These are phyloP conservation scores for Monopterus albus DNA, from an alignment of 2,113 vertebrate genomes.

Conservation along the genomic window DNA sequence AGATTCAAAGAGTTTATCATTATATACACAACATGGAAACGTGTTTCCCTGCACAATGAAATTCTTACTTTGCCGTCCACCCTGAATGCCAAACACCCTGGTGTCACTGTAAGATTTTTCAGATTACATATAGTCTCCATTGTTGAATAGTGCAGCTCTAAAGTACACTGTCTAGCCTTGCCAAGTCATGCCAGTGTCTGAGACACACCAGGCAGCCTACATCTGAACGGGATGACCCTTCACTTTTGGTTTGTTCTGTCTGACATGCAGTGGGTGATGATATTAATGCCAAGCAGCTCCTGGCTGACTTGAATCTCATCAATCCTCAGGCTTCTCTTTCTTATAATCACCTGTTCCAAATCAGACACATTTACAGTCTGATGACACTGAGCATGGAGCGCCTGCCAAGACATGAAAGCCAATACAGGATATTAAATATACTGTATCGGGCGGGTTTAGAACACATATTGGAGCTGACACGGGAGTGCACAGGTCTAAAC, in stretches of 20 bases:
- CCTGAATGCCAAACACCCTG: no score
- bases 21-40: no score
- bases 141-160: background rate
- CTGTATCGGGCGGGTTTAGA: constrained; percentile 38
- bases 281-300: constrained; percentile 8
- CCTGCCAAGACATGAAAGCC: constrained; percentile 46
- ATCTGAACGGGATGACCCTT: constrained; percentile 43
- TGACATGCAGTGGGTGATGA: constrained; percentile 15
- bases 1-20: no score
- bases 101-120: background rate
- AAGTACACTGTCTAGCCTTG: no score
- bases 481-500: constrained; percentile 31
- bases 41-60: no score
- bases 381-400: constrained; percentile 44
- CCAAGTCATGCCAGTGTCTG: background rate
- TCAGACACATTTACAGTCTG: constrained; percentile 64
- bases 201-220: background rate
- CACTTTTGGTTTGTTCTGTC: background rate
- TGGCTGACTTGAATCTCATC: constrained; percentile 21
- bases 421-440: constrained; percentile 52
- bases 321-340: constrained; percentile 6
- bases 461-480: constrained; percentile 26
- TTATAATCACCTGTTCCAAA: constrained; percentile 64
- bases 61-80: no score
- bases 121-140: no score